Evolutionary conservation across 2,888 invertebrate species (phyloP), one percentile per base, ranked within the genome.

Genomic region (Dioctria linearis): DNA sequence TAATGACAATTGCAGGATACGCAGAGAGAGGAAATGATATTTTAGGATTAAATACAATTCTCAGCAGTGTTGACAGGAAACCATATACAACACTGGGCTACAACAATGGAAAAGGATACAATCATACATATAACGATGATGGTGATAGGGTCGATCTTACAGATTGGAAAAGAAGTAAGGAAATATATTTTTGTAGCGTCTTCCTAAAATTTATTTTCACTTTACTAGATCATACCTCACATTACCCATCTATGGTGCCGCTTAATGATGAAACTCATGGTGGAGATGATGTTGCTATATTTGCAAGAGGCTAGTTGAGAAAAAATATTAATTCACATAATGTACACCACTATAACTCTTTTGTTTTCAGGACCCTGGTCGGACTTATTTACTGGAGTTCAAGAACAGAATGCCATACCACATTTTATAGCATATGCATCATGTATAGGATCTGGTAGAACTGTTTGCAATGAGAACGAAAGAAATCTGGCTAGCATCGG

Each of bases 401-500:
- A 94, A 84, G 95, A 96, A 85, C 95, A 96, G 88, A 93, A 92
- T 87, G 93, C 91, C 84, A 92, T 96, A 66, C 95, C 96, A 0
- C 94, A 95, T 85, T 92, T 94, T 9, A 92, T 94, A 85, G 93
- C 92, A 0, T 95, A 91, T 84, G 94, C 95, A 0, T 90, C 94
- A 0, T 95, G 95, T 83, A 91, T 95, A 3, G 95, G 95, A 0
- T 87, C 90, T 0, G 93, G 92, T 0, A 83, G 90, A 0, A 91
- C 90, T 8, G 25, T 25, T 25, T 25, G 88, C 86, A 0, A 25
- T 25, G 25, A 25, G 25, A 25, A 25, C 25, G 1, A 25, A 25
- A 25, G 25, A 25, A 25, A 25, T 25, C 25, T 2, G 25, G 25
- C 25, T 25, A 25, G 2, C 25, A 25, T 2, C 25, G 25, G 2